Base-by-base conservation (phyloP, 2,113 vertebrate genomes). In the Psephotus haematonotus region DNA sequence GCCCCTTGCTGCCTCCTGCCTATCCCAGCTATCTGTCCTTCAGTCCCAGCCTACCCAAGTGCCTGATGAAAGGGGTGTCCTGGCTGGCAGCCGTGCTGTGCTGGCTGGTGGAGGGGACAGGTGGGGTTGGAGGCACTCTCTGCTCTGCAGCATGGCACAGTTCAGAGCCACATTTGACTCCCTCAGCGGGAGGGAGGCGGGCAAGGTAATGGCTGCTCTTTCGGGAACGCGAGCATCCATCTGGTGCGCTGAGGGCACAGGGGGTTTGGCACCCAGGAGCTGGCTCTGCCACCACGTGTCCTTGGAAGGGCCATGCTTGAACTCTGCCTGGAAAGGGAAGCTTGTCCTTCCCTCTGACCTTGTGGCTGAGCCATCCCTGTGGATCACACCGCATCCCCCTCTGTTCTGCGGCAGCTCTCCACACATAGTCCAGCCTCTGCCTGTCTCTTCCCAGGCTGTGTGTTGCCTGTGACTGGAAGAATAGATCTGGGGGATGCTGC, bases 181-280 rank as follows among this genome's bases (percentile, higher is more conserved):
- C 67, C 89, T 67, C 95, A 76, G 93, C 2, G 1, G 93, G 96
- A 94, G 88, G 92, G 84, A 93, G 86, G 88, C 65, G 1, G 41
- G 8, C 4, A 4, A 96, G 91, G 92, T 96, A 95, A 93, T 0
- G 80, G 86, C 72, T 80, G 83, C 88, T 92, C 92, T 95, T 94
- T 95, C 1, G 44, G 90, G 90, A 87, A 6, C 16, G 3, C 6
- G 65, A 96, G 91, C 74, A 91, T 95, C 96, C 95, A 96, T 96
- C 93, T 96, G 93, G 90, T 81, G 76, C 0, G 18, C 88, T 90
- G 88, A 88, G 93, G 95, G 90, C 92, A 88, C 88, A 10, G 92
- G 94, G 95, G 92, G 90, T 65, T 96, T 96, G 95, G 96, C 94
- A 90, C 96, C 96, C 92, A 94, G 93, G 86, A 94, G 87, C 79